phyloP scores from a whole-genome alignment of 2,888 invertebrate species.

The Tachina lurida region DNA sequence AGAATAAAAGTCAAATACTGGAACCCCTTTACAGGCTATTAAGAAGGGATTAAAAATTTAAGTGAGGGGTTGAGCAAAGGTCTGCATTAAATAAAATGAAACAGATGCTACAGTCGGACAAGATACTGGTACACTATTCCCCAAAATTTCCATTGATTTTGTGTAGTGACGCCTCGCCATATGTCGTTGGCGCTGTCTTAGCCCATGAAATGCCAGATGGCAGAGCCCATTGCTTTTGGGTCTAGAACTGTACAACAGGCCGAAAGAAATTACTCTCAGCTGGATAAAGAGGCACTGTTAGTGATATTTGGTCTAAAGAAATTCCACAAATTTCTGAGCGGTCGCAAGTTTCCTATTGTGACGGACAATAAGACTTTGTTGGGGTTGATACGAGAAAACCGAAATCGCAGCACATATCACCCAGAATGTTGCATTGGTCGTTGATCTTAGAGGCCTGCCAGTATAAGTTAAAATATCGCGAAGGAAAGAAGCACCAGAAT shows the following conservation, averaged over 20 bases:
- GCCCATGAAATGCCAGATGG: no score
- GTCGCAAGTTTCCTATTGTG: neutral
- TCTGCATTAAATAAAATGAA: constrained; percentile 2
- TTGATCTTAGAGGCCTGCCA: constrained; percentile 14
- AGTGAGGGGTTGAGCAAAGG: neutral
- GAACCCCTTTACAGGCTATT: no score
- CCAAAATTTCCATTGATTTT: constrained; percentile 30
- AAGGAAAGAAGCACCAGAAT: constrained; percentile 18
- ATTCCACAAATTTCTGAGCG: constrained; percentile 50
- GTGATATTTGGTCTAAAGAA: constrained; percentile 55
- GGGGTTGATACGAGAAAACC: no score
- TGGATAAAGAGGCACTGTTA: constrained; percentile 53
- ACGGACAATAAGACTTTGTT: no score
- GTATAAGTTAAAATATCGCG: constrained; percentile 33
- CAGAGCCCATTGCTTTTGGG: constrained; percentile 48
- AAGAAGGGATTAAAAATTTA: no score
- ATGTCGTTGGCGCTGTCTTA: no score
- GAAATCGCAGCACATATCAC: no score
- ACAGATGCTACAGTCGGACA: constrained; percentile 9
- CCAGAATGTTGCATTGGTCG: no score
- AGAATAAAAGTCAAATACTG: no score
- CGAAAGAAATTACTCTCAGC: constrained; percentile 55
- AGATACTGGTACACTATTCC: constrained; percentile 20
- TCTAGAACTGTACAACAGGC: constrained; percentile 33
- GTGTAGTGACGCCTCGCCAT: neutral